These are phyloP conservation scores for Eupithecia dodoneata DNA, from an alignment of 2,888 invertebrate genomes.

Conservation along the genomic window DNA sequence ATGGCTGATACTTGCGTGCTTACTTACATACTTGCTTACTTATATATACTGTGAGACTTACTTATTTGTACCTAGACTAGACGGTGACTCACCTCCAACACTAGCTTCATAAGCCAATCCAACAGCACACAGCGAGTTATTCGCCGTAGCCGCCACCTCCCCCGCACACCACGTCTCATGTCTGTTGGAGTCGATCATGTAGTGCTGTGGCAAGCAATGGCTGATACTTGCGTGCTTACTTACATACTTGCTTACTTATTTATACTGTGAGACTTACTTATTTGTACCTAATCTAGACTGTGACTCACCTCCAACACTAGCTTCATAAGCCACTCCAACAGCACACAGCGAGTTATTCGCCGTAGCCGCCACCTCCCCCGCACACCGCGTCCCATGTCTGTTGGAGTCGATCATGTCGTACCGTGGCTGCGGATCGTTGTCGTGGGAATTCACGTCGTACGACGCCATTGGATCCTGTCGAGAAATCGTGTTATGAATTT, in stretches of 20 bases:
- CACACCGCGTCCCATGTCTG: slow-evolving; percentile 97
- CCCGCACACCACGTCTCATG: slow-evolving; percentile 98
- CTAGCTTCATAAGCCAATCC: slow-evolving; percentile 98
- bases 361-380: slow-evolving; percentile 98
- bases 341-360: slow-evolving; percentile 98
- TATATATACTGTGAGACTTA: not conserved
- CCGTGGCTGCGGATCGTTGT: slow-evolving; percentile 98
- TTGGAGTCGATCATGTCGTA: slow-evolving; percentile 99
- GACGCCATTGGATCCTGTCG: slow-evolving; percentile 96
- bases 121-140: slow-evolving; percentile 97
- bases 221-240: not conserved
- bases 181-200: slow-evolving; percentile 97
- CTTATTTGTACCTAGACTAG: not conserved
- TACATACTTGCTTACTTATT: not conserved
- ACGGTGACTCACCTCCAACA: slow-evolving; percentile 89
- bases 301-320: slow-evolving; percentile 93
- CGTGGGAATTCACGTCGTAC: slow-evolving; percentile 98
- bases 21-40: not conserved
- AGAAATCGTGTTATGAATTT: slow-evolving; percentile 36
- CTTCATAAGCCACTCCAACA: slow-evolving; percentile 97
- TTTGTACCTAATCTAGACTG: not conserved
- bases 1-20: not conserved
- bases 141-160: slow-evolving; percentile 98
- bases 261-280: not conserved
- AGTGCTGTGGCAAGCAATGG: slow-evolving; percentile 96